Conservation (phyloP, 2,797 vertebrate species). For the Scyliorhinus canicula region DNA sequence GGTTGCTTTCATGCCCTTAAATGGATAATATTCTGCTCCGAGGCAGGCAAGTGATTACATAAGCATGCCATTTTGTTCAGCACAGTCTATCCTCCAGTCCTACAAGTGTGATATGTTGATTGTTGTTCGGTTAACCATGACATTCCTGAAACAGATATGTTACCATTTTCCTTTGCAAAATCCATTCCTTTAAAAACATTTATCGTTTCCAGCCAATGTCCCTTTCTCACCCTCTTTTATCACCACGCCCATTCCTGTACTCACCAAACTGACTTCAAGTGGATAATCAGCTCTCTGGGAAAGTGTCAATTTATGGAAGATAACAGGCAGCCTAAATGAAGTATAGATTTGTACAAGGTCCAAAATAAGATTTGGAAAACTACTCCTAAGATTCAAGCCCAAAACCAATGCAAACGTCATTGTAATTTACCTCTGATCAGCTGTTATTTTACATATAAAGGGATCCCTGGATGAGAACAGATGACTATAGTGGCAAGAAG, state of each 20-base stretch:
- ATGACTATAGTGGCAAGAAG: background rate
- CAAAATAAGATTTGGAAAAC: background rate
- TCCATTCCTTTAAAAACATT: background rate
- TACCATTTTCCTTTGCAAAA: background rate
- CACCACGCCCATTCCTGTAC: background rate
- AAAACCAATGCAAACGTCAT: background rate
- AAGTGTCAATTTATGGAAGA: background rate
- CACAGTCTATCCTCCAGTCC: background rate
- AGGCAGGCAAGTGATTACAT: background rate
- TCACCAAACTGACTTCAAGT: background rate
- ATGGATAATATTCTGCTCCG: background rate
- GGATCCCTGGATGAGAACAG: background rate
- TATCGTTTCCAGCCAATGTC: background rate
- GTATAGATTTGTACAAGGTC: background rate
- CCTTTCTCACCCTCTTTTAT: background rate
- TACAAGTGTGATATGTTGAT: background rate
- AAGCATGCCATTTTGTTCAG: slow-evolving; percentile 5
- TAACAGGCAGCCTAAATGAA: background rate
- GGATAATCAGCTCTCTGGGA: slow-evolving; percentile 8
- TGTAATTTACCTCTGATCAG: background rate
- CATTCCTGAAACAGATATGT: background rate
- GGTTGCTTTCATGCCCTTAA: background rate
- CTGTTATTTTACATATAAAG: background rate
- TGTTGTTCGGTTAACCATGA: background rate
- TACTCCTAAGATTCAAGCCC: background rate